phyloP scores from a whole-genome alignment of 2,888 invertebrate species.

The Buathra laborator region DNA sequence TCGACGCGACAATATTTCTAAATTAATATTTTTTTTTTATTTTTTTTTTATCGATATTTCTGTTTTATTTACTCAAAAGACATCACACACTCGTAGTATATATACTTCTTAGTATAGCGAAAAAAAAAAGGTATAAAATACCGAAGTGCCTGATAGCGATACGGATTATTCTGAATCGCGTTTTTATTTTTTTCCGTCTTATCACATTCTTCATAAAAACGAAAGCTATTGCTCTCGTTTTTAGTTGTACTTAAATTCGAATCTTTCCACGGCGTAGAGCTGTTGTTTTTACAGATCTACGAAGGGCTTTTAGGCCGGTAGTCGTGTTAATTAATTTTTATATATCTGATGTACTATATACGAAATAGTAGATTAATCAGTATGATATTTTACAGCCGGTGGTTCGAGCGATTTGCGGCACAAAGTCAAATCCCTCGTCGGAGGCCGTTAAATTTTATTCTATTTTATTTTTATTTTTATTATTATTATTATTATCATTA shows the following conservation, averaged over 20 bases:
- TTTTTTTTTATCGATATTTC: too few species aligned
- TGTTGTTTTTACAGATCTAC: constrained; percentile 41
- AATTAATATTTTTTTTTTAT: too few species aligned
- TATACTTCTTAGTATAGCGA: background rate
- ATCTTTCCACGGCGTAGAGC: constrained; percentile 24
- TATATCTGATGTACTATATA: constrained; percentile 25
- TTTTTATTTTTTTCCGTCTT: constrained; percentile 20
- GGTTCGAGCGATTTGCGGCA: background rate
- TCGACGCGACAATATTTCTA: too few species aligned
- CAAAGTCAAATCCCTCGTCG: background rate
- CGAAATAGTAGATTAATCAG: constrained; percentile 6
- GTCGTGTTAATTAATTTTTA: constrained; percentile 66
- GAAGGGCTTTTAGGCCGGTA: constrained; percentile 39
- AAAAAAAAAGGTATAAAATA: constrained; percentile 3
- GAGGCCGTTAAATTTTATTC: constrained; percentile 3
- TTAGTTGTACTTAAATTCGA: constrained; percentile 51
- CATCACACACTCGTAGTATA: constrained; percentile 39
- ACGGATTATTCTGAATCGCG: background rate
- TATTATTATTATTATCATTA: background rate
- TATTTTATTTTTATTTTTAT: constrained; percentile 18
- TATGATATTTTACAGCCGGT: background rate
- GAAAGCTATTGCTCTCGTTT: constrained; percentile 22
- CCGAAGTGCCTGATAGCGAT: constrained; percentile 1
- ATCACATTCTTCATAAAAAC: constrained; percentile 52
- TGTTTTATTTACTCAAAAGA: background rate